Evolutionary conservation across 2,888 invertebrate genomes (phyloP).

Genomic region (Drosophila quinaria): DNA sequence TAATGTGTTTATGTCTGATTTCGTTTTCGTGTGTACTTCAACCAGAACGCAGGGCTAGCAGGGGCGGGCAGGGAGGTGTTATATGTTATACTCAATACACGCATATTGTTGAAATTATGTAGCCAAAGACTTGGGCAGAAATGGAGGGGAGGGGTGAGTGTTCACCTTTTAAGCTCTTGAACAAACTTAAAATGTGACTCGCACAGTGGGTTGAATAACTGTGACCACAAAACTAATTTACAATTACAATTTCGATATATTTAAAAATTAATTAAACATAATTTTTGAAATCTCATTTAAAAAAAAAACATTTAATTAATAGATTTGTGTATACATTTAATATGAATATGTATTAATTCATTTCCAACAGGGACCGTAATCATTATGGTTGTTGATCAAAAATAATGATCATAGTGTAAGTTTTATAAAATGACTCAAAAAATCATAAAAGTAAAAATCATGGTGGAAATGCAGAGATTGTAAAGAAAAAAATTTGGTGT

Average conservation of each 20-base stretch:
- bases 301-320: neutral
- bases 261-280: neutral
- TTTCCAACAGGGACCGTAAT: too few species aligned
- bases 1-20: conserved; percentile 84
- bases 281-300: neutral
- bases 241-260: neutral
- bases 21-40: conserved; percentile 60
- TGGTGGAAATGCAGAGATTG: too few species aligned
- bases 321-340: neutral
- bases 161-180: conserved; percentile 69
- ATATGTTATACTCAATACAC: conserved; percentile 60
- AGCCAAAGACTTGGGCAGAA: conserved; percentile 51
- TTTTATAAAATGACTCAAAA: too few species aligned
- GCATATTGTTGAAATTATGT: conserved; percentile 84
- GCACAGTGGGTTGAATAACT: conserved; percentile 42
- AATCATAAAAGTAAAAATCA: too few species aligned
- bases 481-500: too few species aligned
- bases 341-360: neutral
- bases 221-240: neutral
- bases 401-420: too few species aligned
- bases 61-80: conserved; percentile 36
- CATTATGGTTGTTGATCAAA: too few species aligned
- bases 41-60: conserved; percentile 17
- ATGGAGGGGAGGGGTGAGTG: conserved; percentile 43
- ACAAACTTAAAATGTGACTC: conserved; percentile 28